Conservation (phyloP, 2,888 invertebrate species). For the Megamerina dolium region DNA sequence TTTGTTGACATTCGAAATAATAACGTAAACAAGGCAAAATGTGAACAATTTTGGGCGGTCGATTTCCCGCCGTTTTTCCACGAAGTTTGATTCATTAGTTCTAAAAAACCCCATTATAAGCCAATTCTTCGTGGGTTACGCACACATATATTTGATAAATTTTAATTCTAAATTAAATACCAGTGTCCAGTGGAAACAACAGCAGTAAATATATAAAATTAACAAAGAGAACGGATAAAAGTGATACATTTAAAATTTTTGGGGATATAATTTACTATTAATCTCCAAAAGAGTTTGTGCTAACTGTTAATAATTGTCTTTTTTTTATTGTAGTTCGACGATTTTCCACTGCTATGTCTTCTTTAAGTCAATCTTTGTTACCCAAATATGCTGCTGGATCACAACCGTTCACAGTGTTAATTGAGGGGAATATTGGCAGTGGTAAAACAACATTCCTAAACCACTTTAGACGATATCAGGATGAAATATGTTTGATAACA, state of each 20-base stretch:
- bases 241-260: not conserved
- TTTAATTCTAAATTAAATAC: too few species aligned
- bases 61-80: too few species aligned
- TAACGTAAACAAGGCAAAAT: too few species aligned
- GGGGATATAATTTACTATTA: not conserved
- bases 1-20: too few species aligned
- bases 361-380: constrained; percentile 4
- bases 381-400: constrained; percentile 39
- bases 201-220: too few species aligned
- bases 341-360: constrained; percentile 8
- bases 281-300: not conserved
- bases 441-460: constrained; percentile 85
- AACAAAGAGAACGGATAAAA: too few species aligned
- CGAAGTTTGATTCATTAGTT: too few species aligned
- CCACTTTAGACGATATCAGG: constrained; percentile 64
- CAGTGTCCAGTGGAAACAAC: too few species aligned
- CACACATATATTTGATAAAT: too few species aligned
- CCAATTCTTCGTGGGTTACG: too few species aligned
- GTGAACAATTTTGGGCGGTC: too few species aligned
- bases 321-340: constrained; percentile 6
- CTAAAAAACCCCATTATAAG: too few species aligned
- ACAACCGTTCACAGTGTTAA: constrained; percentile 72
- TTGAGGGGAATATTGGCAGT: constrained; percentile 87
- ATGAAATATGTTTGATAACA: constrained; percentile 60
- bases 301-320: not conserved